These are phyloP conservation scores for Anastrepha ludens DNA, from an alignment of 1,140 invertebrate species.

Conservation along the genomic window DNA sequence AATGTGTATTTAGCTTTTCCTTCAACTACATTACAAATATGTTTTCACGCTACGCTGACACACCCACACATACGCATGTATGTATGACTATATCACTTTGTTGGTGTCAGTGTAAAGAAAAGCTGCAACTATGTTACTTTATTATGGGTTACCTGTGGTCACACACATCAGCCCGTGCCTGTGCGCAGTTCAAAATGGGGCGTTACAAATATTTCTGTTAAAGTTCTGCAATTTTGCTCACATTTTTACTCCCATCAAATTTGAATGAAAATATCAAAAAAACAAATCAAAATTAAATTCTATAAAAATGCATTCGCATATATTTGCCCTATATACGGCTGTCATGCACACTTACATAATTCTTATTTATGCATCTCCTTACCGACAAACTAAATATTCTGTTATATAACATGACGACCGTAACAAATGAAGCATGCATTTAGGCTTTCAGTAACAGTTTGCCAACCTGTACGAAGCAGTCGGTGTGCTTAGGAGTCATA, in stretches of 20 bases:
- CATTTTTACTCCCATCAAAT: background rate
- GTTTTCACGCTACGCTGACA: background rate
- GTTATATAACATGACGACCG: background rate
- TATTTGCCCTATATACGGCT: background rate
- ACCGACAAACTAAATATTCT: background rate
- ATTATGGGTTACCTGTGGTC: background rate
- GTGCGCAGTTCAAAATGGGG: too few relatives aligned
- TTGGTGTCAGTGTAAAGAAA: background rate
- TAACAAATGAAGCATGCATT: slow-evolving; percentile 33
- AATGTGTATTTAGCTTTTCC: background rate
- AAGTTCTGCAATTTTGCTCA: background rate
- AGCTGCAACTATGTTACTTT: background rate
- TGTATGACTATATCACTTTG: background rate
- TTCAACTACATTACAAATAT: background rate
- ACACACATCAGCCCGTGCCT: background rate
- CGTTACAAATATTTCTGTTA: background rate
- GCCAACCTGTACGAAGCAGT: background rate
- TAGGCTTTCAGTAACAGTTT: background rate
- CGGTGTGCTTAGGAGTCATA: too few relatives aligned
- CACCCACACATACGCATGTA: background rate
- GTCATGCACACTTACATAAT: background rate
- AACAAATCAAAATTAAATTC: background rate
- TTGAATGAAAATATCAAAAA: background rate
- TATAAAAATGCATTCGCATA: background rate
- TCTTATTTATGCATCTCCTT: background rate